Percentiles rank a stretch among this genome's conserved stretches.
These are phyloP conservation scores for Spicauda simplicius DNA, from an alignment of 2,888 invertebrate species.

Conservation along the genomic window DNA sequence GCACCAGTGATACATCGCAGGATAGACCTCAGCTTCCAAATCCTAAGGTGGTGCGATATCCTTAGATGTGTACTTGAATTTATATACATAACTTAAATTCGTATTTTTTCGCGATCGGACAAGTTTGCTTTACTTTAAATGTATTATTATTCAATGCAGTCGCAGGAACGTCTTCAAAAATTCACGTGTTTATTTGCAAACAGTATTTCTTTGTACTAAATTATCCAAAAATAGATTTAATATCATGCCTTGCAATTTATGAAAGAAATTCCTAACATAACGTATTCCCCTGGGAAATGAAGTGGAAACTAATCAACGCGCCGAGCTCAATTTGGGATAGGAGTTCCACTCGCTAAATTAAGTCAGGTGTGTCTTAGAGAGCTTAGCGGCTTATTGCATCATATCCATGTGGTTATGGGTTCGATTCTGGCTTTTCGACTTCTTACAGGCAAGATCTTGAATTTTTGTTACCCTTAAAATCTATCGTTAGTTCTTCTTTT, in stretches of 20 bases:
- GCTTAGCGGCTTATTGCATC: background rate
- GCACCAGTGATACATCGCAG: no score
- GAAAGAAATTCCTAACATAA: background rate
- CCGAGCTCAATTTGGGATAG: background rate
- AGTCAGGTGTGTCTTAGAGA: background rate
- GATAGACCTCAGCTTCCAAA: no score
- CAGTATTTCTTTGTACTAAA: background rate
- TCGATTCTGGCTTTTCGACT: background rate
- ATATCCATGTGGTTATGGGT: background rate
- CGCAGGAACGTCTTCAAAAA: no score
- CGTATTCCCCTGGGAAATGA: background rate
- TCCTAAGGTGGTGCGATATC: no score
- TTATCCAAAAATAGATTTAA: background rate
- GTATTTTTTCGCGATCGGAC: no score
- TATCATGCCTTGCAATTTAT: background rate
- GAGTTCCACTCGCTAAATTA: slow-evolving; percentile 7
- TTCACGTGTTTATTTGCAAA: no score
- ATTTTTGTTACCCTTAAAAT: background rate
- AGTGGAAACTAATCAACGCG: slow-evolving; percentile 20
- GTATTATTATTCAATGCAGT: no score
- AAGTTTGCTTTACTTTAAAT: no score
- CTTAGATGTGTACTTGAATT: no score
- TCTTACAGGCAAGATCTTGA: background rate
- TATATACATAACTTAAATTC: no score
- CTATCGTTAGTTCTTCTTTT: no score